Evolutionary conservation across 2,888 invertebrate genomes (phyloP).

Genomic region (Anaspis maculata): DNA sequence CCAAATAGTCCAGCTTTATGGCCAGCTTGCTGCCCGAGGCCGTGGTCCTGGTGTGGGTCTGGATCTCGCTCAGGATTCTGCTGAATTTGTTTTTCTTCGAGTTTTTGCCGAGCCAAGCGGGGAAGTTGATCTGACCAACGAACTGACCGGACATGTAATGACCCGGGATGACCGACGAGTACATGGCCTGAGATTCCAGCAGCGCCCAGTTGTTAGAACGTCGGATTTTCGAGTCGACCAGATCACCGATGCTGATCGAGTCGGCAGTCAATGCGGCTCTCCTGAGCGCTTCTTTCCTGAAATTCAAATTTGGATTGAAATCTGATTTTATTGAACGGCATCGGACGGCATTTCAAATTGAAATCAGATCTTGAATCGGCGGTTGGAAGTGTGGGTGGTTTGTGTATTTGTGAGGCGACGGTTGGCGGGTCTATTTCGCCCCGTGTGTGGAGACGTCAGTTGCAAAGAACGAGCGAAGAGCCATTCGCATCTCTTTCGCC

Average conservation of each 20-base stretch:
- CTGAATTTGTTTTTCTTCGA: conserved; percentile 76
- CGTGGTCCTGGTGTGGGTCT: conserved; percentile 78
- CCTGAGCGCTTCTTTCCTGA: conserved; percentile 30
- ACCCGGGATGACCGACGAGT: conserved; percentile 86
- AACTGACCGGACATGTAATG: conserved; percentile 74
- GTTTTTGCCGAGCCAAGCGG: conserved; percentile 93
- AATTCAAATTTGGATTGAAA: no score
- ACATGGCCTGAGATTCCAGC: conserved; percentile 78
- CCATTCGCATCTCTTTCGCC: no score
- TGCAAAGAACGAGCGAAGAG: no score
- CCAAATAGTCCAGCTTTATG: conserved; percentile 83
- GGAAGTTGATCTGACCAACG: conserved; percentile 77
- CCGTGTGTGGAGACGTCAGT: no score
- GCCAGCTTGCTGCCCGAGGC: conserved; percentile 74
- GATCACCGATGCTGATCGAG: conserved; percentile 77
- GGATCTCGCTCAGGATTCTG: conserved; percentile 73
- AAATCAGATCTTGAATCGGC: background rate
- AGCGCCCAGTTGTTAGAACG: conserved; percentile 77
- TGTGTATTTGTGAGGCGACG: no score
- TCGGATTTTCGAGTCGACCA: conserved; percentile 76
- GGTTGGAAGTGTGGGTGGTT: no score
- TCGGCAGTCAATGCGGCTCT: conserved; percentile 76
- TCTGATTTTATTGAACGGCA: no score
- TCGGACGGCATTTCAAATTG: conserved; percentile 1
- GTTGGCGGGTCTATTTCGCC: no score